phyloP scores from a whole-genome alignment of 1,140 invertebrate genomes.

The Apis dorsata region DNA sequence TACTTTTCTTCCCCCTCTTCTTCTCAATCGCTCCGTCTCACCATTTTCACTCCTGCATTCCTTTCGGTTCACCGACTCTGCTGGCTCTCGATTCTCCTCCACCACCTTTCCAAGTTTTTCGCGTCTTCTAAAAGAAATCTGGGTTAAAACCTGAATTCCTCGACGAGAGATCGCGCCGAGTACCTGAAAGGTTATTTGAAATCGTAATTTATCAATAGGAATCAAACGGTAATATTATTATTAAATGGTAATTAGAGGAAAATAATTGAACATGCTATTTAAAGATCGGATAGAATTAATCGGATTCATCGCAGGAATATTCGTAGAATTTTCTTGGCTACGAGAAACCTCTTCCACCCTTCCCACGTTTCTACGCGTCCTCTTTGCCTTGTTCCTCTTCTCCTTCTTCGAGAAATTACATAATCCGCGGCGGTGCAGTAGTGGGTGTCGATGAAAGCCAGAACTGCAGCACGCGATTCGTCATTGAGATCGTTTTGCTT shows the following conservation, averaged over 20 bases:
- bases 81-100: conserved; percentile 30
- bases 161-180: not conserved
- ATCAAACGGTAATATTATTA: not conserved
- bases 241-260: not conserved
- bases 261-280: not conserved
- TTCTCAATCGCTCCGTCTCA: conserved; percentile 2
- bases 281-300: not conserved
- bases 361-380: conserved; percentile 3
- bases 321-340: conserved; percentile 34
- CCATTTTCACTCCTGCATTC: conserved; percentile 36
- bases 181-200: too few relatives aligned
- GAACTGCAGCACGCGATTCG: conserved; percentile 49
- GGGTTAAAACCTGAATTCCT: not conserved
- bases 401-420: conserved; percentile 46
- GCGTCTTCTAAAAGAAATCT: conserved; percentile 15
- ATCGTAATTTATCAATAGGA: too few relatives aligned
- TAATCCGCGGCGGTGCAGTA: conserved; percentile 42
- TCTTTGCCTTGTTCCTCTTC: conserved; percentile 3
- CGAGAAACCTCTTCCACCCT: not conserved
- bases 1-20: not conserved
- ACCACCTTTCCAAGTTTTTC: not conserved
- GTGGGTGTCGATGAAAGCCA: conserved; percentile 66
- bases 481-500: conserved; percentile 51
- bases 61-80: conserved; percentile 53
- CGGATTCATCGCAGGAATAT: not conserved